These are phyloP conservation scores for Pristionchus pacificus DNA, from an alignment of 1,140 invertebrate genomes.

Conservation along the genomic window DNA sequence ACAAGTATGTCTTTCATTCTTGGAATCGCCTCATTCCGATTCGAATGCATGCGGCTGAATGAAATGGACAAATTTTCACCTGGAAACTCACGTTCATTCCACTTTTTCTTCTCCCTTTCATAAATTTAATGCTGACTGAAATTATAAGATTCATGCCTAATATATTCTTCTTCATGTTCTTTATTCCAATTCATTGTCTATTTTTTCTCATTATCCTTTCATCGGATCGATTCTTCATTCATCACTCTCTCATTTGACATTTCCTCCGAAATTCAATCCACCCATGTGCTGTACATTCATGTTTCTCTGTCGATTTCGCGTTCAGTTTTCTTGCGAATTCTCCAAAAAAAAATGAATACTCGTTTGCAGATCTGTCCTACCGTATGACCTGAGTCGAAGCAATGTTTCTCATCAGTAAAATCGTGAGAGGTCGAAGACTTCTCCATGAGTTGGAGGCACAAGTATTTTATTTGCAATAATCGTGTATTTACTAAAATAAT, in stretches of 20 bases:
- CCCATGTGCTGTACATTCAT: neutral
- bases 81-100: too few species aligned
- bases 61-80: too few species aligned
- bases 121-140: too few species aligned
- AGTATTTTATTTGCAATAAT: conserved; percentile 12
- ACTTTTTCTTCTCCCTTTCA: too few species aligned
- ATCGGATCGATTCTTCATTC: neutral
- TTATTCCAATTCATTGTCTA: neutral
- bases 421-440: conserved; percentile 37
- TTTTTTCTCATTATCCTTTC: neutral
- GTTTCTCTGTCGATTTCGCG: neutral
- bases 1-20: too few species aligned
- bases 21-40: too few species aligned
- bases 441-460: conserved; percentile 38
- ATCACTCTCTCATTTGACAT: neutral
- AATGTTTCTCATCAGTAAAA: conserved; percentile 41
- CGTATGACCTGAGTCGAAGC: neutral
- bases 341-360: neutral
- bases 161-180: neutral
- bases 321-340: neutral
- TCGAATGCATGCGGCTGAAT: too few species aligned
- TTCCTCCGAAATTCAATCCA: conserved; percentile 3
- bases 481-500: neutral
- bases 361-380: conserved; percentile 11
- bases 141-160: too few species aligned